Evolutionary conservation across 2,888 invertebrate species (phyloP), one percentile per base, ranked within the genome.

Genomic region (Cyclophora albipunctata): DNA sequence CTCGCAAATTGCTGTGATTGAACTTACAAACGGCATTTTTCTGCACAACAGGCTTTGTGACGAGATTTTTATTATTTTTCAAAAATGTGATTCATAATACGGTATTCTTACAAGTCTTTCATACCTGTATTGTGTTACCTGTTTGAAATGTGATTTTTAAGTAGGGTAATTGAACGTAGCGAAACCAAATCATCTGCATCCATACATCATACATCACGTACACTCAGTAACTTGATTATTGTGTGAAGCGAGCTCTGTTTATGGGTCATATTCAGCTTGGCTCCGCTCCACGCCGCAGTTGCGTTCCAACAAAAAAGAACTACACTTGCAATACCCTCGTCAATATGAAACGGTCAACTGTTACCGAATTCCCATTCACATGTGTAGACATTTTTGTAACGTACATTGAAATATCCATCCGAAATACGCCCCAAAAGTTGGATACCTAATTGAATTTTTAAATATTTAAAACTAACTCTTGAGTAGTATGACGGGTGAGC

Each of bases 401-500:
- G 20, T 20, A 20, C 20, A 20, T 20, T 20, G 20, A 20, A 20
- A 20, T 20, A 20, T 20, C 20, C 20, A 20, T 20, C 20, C 20
- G 20, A 20, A 20, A 20, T 20, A 20, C 20, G 20, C 20, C 2
- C 20, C 20, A 20, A 20, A 20, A 20, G 20, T 20, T 20, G 20
- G 20, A 20, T 43, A 34, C 33, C 33, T 66, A 62, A 64, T 66
- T 67, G 49, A 64, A 64, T 66, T 64, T 62, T 47, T 45, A 50
- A 55, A 57, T 58, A 56, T 54, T 53, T 45, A 57, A 49, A 64
- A 56, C 46, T 60, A 53, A 48, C 53, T 56, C 46, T 54, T 56
- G 50, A 47, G 51, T 48, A 55, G 62, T 59, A 63, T 59, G 55
- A 57, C 55, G 55, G 52, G 55, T 53, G 55, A 49, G 53, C 49